Evolutionary conservation across 1,140 invertebrate genomes (phyloP).

Genomic region (Mamestra configurata): DNA sequence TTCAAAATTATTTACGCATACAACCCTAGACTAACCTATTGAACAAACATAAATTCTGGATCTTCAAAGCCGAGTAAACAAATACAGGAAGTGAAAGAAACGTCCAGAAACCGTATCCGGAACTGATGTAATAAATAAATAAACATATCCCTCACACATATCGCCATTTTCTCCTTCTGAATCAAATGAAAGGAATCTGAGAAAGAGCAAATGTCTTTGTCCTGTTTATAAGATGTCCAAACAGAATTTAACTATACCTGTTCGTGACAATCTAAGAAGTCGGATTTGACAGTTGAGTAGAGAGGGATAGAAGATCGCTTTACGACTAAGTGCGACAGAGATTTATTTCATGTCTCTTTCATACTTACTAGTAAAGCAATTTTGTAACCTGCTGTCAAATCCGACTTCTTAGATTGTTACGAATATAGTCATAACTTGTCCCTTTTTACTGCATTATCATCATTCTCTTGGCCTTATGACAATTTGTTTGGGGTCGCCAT

Average conservation of each 20-base stretch:
- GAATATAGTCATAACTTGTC: too few relatives aligned
- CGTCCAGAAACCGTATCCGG: not conserved
- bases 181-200: not conserved
- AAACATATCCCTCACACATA: slow-evolving; percentile 6
- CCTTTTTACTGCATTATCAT: too few relatives aligned
- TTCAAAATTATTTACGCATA: not conserved
- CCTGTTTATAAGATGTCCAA: not conserved
- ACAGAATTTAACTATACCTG: not conserved
- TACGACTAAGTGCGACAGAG: too few relatives aligned
- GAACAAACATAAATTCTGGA: slow-evolving; percentile 2
- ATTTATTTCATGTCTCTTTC: too few relatives aligned
- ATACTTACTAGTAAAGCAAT: too few relatives aligned
- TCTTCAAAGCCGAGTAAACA: slow-evolving; percentile 22
- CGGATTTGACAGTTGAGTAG: too few relatives aligned
- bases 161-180: slow-evolving; percentile 15
- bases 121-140: slow-evolving; percentile 11
- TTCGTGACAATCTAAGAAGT: too few relatives aligned
- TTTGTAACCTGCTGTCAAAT: too few relatives aligned
- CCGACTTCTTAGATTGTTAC: too few relatives aligned
- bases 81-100: not conserved
- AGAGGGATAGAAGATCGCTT: too few relatives aligned
- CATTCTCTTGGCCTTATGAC: too few relatives aligned
- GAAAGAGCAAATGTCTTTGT: not conserved
- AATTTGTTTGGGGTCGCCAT: too few relatives aligned
- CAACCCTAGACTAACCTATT: not conserved